These are phyloP conservation scores for Caenorhabditis sp. DNA, from an alignment of 2,888 invertebrate genomes.

Conservation along the genomic window DNA sequence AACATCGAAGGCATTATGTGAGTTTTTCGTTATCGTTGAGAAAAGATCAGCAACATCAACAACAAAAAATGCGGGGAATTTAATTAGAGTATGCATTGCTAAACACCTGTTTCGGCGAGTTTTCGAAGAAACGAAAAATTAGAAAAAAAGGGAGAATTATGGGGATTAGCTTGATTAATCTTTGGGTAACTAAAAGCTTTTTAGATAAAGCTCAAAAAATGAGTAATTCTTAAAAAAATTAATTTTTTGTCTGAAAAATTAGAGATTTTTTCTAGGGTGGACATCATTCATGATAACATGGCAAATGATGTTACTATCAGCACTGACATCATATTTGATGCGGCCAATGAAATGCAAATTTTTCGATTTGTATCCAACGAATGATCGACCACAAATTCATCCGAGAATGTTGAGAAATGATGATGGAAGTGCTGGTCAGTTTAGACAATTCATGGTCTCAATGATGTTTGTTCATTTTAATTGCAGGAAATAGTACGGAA, in stretches of 20 bases:
- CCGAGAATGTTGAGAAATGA: slow-evolving; percentile 34
- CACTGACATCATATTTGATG: slow-evolving; percentile 58
- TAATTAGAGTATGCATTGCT: background rate
- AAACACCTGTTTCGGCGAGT: background rate
- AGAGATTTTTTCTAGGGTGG: slow-evolving; percentile 55
- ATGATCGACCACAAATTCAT: slow-evolving; percentile 8
- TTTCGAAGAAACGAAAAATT: background rate
- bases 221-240: too few species aligned
- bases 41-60: background rate
- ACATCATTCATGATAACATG: slow-evolving; percentile 66
- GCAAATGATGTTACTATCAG: slow-evolving; percentile 66
- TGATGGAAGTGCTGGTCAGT: slow-evolving; percentile 6
- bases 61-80: background rate
- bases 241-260: background rate
- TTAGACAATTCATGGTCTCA: background rate
- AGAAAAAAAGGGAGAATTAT: background rate
- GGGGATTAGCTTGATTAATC: background rate
- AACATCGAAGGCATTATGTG: slow-evolving; percentile 64
- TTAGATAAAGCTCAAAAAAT: too few species aligned
- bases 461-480: background rate
- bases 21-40: slow-evolving; percentile 10
- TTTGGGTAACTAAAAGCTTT: background rate
- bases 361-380: slow-evolving; percentile 31
- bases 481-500: background rate
- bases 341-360: slow-evolving; percentile 54